Percentiles rank a stretch among this genome's conserved stretches.
Evolutionary conservation across 2,797 vertebrate genomes (phyloP).

Genomic region (Aulostomus chinensis): DNA sequence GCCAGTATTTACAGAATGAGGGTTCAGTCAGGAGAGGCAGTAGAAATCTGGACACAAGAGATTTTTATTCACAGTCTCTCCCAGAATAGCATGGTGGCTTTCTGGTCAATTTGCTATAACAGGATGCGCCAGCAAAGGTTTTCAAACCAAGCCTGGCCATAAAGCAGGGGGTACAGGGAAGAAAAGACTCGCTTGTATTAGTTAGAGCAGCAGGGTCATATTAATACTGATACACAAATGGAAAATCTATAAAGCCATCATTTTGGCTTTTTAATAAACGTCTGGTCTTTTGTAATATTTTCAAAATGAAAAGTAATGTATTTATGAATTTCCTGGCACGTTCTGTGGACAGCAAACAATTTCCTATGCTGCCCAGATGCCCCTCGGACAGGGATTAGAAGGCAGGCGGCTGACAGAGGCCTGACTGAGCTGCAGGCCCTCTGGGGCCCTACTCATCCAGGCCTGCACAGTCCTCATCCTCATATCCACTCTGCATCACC

Average conservation of each 20-base stretch:
- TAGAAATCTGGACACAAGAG: conserved; percentile 61
- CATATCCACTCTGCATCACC: conserved; percentile 76
- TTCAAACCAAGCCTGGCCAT: conserved; percentile 64
- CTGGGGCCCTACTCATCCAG: conserved; percentile 70
- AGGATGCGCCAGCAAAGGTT: conserved; percentile 69
- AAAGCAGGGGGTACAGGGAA: conserved; percentile 55
- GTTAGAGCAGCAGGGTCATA: conserved; percentile 61
- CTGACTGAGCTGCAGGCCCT: conserved; percentile 71
- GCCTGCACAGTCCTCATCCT: conserved; percentile 68
- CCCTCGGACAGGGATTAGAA: conserved; percentile 81
- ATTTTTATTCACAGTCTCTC: conserved; percentile 63
- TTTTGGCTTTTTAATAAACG: conserved; percentile 83
- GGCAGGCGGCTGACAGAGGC: conserved; percentile 76
- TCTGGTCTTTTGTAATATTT: conserved; percentile 79
- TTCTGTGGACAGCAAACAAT: conserved; percentile 84
- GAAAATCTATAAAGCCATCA: conserved; percentile 83
- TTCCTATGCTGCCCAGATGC: conserved; percentile 78
- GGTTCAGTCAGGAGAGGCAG: conserved; percentile 42
- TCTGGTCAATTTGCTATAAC: conserved; percentile 74
- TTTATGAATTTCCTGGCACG: conserved; percentile 86
- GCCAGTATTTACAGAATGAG: conserved; percentile 42
- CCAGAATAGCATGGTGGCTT: conserved; percentile 70
- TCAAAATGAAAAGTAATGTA: conserved; percentile 84
- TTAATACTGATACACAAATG: conserved; percentile 67
- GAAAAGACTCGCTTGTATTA: conserved; percentile 71